Conservation (phyloP, 2,888 invertebrate species). For the Chymomyza procnemis region DNA sequence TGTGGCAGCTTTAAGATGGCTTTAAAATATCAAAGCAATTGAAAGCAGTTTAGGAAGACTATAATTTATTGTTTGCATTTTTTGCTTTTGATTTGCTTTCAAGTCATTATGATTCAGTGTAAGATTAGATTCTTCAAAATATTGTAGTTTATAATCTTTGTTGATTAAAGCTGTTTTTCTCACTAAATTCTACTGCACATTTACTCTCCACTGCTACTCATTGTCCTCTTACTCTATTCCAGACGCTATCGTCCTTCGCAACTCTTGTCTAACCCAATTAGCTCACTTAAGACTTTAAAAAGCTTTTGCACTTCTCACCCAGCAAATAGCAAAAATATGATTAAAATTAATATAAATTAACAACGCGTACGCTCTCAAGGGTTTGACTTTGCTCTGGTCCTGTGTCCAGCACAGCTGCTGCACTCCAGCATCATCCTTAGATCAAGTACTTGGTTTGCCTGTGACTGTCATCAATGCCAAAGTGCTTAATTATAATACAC, state of each 20-base stretch:
- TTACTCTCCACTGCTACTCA: not conserved
- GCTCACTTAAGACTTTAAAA: not conserved
- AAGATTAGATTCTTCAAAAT: too few relatives aligned
- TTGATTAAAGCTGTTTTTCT: not conserved
- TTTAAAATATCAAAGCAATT: not conserved
- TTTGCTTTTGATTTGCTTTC: too few relatives aligned
- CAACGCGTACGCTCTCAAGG: constrained; percentile 20
- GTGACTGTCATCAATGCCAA: constrained; percentile 59
- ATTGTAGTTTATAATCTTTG: too few relatives aligned
- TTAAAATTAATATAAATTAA: constrained; percentile 63
- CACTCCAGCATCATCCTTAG: constrained; percentile 28
- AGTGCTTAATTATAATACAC: constrained; percentile 47
- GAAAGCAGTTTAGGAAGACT: not conserved
- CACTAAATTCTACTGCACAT: not conserved
- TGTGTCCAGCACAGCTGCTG: constrained; percentile 8
- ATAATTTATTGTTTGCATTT: not conserved
- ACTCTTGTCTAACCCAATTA: constrained; percentile 14
- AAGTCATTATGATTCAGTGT: too few relatives aligned
- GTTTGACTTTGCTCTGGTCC: not conserved
- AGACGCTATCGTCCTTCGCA: not conserved
- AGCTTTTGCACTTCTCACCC: not conserved
- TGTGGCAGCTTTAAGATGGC: not conserved
- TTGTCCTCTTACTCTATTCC: not conserved
- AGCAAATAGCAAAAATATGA: constrained; percentile 41
- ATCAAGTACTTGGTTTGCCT: constrained; percentile 52